phyloP scores from a whole-genome alignment of 2,888 invertebrate genomes.

The Oscheius sp. region DNA sequence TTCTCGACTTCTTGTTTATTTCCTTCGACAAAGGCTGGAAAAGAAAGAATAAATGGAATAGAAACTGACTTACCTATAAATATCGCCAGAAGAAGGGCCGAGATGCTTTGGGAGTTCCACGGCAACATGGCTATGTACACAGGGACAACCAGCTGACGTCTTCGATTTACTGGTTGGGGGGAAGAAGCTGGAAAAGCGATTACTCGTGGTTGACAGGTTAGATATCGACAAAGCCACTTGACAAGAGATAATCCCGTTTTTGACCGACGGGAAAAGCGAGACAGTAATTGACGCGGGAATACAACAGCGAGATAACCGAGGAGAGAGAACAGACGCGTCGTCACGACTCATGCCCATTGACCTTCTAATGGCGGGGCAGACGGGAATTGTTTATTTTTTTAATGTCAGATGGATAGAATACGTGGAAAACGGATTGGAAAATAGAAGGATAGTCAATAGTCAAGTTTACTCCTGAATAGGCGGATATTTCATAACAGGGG shows the following conservation, averaged over 20 bases:
- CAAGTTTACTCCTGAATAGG: too few species aligned
- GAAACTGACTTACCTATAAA: constrained; percentile 19
- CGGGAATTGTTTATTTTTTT: not conserved
- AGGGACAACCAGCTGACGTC: not conserved
- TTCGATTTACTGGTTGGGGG: too few species aligned
- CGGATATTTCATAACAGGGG: too few species aligned
- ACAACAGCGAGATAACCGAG: too few species aligned
- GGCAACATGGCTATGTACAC: constrained; percentile 29
- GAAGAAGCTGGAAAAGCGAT: too few species aligned
- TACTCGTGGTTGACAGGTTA: not conserved
- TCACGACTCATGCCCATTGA: not conserved
- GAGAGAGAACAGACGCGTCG: not conserved
- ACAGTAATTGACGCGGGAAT: too few species aligned
- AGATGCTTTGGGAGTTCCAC: constrained; percentile 16
- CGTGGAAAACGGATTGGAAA: too few species aligned
- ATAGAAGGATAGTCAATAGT: too few species aligned
- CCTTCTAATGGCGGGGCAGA: not conserved
- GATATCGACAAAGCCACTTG: too few species aligned
- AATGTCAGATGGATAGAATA: not conserved
- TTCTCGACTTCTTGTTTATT: constrained; percentile 82
- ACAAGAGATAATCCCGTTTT: too few species aligned
- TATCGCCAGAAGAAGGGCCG: not conserved
- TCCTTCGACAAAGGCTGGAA: constrained; percentile 45
- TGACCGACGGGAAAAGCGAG: too few species aligned
- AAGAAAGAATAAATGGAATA: not conserved